Percentiles rank a stretch among this genome's conserved stretches.
Evolutionary conservation across 2,888 invertebrate species (phyloP).

Genomic region (Plusia festucae): DNA sequence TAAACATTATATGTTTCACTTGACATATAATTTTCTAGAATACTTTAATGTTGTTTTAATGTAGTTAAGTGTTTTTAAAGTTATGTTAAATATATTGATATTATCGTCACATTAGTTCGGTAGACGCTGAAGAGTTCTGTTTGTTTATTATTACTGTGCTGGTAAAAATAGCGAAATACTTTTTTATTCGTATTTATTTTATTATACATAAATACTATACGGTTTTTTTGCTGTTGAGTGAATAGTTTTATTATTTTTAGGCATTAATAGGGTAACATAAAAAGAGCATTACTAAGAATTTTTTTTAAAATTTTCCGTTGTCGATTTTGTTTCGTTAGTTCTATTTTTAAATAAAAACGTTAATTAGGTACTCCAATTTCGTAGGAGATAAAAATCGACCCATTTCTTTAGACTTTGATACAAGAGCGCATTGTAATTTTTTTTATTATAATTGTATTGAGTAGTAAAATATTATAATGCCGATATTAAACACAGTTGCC

Average conservation of each 20-base stretch:
- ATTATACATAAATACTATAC: too few species aligned
- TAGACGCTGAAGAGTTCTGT: slow-evolving; percentile 6
- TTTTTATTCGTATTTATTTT: too few species aligned
- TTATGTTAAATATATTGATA: slow-evolving; percentile 3
- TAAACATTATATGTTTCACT: not conserved
- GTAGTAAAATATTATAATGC: not conserved
- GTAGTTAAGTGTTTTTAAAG: not conserved
- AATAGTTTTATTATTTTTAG: too few species aligned
- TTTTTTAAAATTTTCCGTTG: too few species aligned
- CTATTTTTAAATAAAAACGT: too few species aligned
- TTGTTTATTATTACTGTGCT: not conserved
- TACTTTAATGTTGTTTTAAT: slow-evolving; percentile 36
- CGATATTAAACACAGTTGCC: not conserved
- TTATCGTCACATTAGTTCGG: not conserved
- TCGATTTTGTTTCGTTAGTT: too few species aligned
- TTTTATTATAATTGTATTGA: not conserved
- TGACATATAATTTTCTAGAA: not conserved
- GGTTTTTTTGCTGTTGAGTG: too few species aligned
- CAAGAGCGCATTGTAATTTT: too few species aligned
- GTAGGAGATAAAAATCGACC: not conserved
- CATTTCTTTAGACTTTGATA: not conserved
- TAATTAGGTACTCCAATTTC: too few species aligned
- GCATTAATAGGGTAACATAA: too few species aligned
- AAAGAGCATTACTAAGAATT: too few species aligned
- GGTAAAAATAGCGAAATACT: not conserved